Conservation (phyloP, 2,113 vertebrate genomes). For the Ameiurus melas region DNA sequence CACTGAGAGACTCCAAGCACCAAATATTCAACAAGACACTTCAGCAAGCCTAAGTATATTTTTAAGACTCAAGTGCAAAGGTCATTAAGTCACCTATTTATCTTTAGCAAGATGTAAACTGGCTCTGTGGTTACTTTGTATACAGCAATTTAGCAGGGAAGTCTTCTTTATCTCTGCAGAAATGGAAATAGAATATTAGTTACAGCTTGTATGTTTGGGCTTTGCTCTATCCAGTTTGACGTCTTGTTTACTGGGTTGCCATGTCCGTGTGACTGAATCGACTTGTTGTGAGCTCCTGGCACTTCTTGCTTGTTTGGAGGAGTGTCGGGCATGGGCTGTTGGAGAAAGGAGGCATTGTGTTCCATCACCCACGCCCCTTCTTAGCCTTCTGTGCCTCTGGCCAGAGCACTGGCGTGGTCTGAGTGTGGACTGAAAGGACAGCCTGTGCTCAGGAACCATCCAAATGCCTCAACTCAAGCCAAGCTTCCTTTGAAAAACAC, state of each 20-base stretch:
- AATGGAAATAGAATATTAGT: slow-evolving; percentile 14
- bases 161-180: not conserved
- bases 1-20: not conserved
- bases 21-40: not conserved
- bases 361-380: slow-evolving; percentile 52
- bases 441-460: slow-evolving; percentile 67
- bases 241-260: slow-evolving; percentile 14
- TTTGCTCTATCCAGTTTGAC: slow-evolving; percentile 4
- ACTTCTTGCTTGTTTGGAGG: slow-evolving; percentile 29
- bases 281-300: slow-evolving; percentile 41
- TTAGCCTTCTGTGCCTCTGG: slow-evolving; percentile 52
- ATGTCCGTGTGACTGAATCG: not conserved
- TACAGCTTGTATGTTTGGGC: slow-evolving; percentile 2
- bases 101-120: slow-evolving; percentile 10
- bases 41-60: not conserved
- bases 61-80: slow-evolving; percentile 17
- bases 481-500: slow-evolving; percentile 75
- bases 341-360: slow-evolving; percentile 72
- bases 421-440: slow-evolving; percentile 64
- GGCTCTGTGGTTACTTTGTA: not conserved
- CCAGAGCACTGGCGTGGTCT: slow-evolving; percentile 50
- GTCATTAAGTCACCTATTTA: slow-evolving; percentile 29
- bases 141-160: not conserved
- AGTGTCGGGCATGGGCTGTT: slow-evolving; percentile 32
- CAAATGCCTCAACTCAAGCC: slow-evolving; percentile 60